phyloP scores from a whole-genome alignment of 2,888 invertebrate genomes.

The Asteroscopus sphinx region DNA sequence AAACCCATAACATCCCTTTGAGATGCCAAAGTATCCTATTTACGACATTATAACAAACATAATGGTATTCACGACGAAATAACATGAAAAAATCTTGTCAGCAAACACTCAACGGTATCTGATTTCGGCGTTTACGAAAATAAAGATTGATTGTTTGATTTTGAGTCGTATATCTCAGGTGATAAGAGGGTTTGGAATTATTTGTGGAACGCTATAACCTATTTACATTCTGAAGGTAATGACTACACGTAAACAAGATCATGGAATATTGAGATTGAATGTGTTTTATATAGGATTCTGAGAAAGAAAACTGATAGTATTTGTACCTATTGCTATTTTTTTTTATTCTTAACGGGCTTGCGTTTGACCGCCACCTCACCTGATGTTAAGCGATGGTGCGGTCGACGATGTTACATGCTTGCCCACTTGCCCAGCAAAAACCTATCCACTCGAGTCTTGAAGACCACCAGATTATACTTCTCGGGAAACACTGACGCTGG shows the following conservation, averaged over 20 bases:
- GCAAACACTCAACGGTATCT: constrained; percentile 54
- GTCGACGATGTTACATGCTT: no score
- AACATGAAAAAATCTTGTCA: constrained; percentile 57
- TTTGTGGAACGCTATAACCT: constrained; percentile 6
- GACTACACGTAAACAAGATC: constrained; percentile 32
- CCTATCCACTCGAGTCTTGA: no score
- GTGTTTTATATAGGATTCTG: constrained; percentile 4
- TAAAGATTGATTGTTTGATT: constrained; percentile 25
- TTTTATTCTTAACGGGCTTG: no score
- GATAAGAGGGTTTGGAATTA: constrained; percentile 5
- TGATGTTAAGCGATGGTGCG: no score
- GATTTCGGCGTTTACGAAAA: constrained; percentile 40
- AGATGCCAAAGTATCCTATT: constrained; percentile 54
- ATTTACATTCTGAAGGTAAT: constrained; percentile 25
- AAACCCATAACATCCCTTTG: constrained; percentile 59
- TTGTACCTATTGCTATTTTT: neutral
- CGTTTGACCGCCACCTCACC: no score
- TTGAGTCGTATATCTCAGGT: constrained; percentile 17
- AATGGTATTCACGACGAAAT: constrained; percentile 53
- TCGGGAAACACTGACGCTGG: no score
- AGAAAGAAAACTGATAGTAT: neutral
- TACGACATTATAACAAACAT: constrained; percentile 54
- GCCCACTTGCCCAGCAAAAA: no score
- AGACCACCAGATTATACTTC: no score
- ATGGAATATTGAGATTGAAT: constrained; percentile 23